Evolutionary conservation across 2,888 invertebrate species (phyloP).

Genomic region (Pteria penguin): DNA sequence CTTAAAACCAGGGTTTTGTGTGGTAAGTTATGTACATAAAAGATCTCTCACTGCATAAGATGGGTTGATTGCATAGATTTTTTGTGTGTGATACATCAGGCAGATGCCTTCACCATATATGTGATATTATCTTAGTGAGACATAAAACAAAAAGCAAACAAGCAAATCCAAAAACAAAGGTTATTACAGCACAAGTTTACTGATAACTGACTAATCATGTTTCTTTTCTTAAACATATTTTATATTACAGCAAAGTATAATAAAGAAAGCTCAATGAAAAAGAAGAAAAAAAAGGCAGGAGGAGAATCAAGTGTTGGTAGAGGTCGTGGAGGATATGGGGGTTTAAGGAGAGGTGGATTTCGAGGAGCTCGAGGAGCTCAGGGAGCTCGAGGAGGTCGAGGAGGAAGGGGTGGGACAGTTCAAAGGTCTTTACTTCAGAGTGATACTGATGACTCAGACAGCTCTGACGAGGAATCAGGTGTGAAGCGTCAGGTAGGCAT

Average conservation of each 20-base stretch:
- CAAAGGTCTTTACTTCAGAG: background rate
- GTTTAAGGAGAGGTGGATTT: slow-evolving; percentile 33
- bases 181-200: background rate
- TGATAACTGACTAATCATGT: too few species aligned
- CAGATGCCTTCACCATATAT: too few species aligned
- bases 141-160: too few species aligned
- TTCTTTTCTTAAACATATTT: too few species aligned
- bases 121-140: too few species aligned
- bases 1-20: too few species aligned
- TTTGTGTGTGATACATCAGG: too few species aligned
- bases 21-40: too few species aligned
- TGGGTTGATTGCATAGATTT: too few species aligned
- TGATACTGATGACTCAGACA: slow-evolving; percentile 40
- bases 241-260: slow-evolving; percentile 76
- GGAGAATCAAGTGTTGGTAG: slow-evolving; percentile 17
- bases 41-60: too few species aligned
- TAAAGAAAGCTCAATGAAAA: slow-evolving; percentile 72
- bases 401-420: slow-evolving; percentile 30
- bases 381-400: slow-evolving; percentile 9
- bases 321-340: slow-evolving; percentile 27
- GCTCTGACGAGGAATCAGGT: slow-evolving; percentile 50
- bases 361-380: slow-evolving; percentile 30
- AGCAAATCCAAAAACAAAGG: background rate
- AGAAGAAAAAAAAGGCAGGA: slow-evolving; percentile 62
- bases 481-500: slow-evolving; percentile 37